Evolutionary conservation across 2,797 vertebrate species (phyloP).

Genomic region (Hydrocynus forskahlii): DNA sequence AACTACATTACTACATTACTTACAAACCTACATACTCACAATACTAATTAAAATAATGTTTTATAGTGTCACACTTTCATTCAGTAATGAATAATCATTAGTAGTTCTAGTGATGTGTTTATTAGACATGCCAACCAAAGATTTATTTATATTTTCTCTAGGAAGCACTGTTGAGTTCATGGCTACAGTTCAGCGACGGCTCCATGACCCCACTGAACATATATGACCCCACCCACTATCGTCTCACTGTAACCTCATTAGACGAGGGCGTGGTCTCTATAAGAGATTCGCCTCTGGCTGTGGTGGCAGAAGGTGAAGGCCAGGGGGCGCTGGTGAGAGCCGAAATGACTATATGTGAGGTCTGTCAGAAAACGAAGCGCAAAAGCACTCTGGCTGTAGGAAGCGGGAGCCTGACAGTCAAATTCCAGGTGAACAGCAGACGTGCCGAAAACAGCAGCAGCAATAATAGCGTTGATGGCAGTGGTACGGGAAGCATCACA

Average conservation of each 20-base stretch:
- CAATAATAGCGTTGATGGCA: conserved; percentile 53
- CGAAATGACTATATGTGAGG: conserved; percentile 89
- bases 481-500: conserved; percentile 27
- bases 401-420: conserved; percentile 84
- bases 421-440: conserved; percentile 76
- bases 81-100: too few relatives aligned
- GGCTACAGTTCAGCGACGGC: conserved; percentile 94
- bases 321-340: conserved; percentile 85
- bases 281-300: conserved; percentile 75
- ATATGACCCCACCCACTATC: conserved; percentile 85
- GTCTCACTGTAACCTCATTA: conserved; percentile 82
- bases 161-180: conserved; percentile 90
- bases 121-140: not conserved
- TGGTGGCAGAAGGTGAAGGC: conserved; percentile 85
- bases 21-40: too few relatives aligned
- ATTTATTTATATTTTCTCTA: conserved; percentile 55
- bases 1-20: too few relatives aligned
- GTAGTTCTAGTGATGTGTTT: not conserved
- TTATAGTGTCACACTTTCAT: too few relatives aligned
- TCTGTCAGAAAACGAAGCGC: conserved; percentile 90
- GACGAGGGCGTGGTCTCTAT: conserved; percentile 88
- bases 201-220: conserved; percentile 89
- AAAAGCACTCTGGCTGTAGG: conserved; percentile 88
- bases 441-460: conserved; percentile 56
- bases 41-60: too few relatives aligned